Percentiles rank a stretch among this genome's conserved stretches.
Conservation (phyloP, 92 coral and sea anemone genomes). For the Heteractis magnifica region DNA sequence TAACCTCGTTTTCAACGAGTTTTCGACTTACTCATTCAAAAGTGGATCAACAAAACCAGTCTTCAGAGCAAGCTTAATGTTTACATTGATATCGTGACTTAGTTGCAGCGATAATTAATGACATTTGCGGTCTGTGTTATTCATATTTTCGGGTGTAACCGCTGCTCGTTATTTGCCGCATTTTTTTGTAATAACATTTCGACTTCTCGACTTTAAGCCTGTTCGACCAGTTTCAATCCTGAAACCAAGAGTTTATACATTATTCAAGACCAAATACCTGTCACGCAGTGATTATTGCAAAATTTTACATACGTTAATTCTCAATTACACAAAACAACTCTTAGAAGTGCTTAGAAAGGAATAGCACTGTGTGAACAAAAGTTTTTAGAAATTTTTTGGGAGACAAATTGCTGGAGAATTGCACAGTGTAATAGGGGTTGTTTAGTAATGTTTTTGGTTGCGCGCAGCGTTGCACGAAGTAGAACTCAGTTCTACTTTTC, state of each 20-base stretch:
- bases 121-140: not conserved
- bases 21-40: not conserved
- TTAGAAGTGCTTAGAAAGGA: too few relatives aligned
- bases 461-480: too few relatives aligned
- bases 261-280: not conserved
- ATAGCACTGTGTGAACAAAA: too few relatives aligned
- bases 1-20: not conserved
- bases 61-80: too few relatives aligned
- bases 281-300: not conserved
- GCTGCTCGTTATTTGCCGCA: too few relatives aligned
- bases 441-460: too few relatives aligned
- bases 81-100: not conserved
- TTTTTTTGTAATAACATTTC: not conserved
- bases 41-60: not conserved
- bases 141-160: not conserved
- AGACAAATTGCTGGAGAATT: too few relatives aligned
- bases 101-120: not conserved
- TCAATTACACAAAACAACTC: too few relatives aligned
- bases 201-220: not conserved
- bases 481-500: too few relatives aligned
- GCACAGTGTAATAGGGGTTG: too few relatives aligned
- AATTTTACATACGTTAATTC: too few relatives aligned
- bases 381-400: too few relatives aligned
- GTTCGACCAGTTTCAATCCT: not conserved
- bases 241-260: not conserved